Percentiles rank a stretch among this genome's conserved stretches.
Evolutionary conservation across 2,797 vertebrate genomes (phyloP).

Genomic region (Spinibarbus caldwelli): DNA sequence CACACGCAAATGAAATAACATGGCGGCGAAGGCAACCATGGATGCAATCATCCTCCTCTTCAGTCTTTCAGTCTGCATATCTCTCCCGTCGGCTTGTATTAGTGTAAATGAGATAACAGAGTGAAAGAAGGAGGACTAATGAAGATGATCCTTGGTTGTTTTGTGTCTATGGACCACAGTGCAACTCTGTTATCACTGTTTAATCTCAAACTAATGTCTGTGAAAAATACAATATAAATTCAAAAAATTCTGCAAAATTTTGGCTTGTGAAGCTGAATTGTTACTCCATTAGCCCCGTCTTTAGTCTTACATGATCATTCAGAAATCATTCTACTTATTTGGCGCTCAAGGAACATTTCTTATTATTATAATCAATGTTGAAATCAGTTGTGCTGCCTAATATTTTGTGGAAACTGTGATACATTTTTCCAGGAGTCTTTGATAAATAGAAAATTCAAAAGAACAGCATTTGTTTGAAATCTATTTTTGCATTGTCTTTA

Average conservation of each 20-base stretch:
- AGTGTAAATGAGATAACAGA: background rate
- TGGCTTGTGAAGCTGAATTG: background rate
- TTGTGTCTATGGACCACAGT: background rate
- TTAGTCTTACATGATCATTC: background rate
- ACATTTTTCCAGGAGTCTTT: background rate
- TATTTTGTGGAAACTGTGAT: no score
- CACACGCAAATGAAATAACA: slow-evolving; percentile 56
- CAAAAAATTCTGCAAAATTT: background rate
- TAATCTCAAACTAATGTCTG: background rate
- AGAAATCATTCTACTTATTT: background rate
- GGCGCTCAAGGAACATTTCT: background rate
- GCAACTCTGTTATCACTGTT: background rate
- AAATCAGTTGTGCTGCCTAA: background rate
- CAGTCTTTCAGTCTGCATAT: slow-evolving; percentile 34
- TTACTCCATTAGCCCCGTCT: background rate
- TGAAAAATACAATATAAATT: background rate
- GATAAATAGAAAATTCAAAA: background rate
- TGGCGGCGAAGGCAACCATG: slow-evolving; percentile 45
- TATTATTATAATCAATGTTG: background rate
- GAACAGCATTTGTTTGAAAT: background rate
- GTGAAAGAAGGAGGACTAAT: slow-evolving; percentile 4
- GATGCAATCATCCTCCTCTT: slow-evolving; percentile 58
- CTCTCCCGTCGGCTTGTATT: slow-evolving; percentile 21
- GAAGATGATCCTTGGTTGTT: background rate
- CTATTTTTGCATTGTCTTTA: no score